A percentile compares a stretch with the other conserved stretches of the same genome.
phyloP scores from a whole-genome alignment of 2,888 invertebrate genomes.

The Trimorus sp. region DNA sequence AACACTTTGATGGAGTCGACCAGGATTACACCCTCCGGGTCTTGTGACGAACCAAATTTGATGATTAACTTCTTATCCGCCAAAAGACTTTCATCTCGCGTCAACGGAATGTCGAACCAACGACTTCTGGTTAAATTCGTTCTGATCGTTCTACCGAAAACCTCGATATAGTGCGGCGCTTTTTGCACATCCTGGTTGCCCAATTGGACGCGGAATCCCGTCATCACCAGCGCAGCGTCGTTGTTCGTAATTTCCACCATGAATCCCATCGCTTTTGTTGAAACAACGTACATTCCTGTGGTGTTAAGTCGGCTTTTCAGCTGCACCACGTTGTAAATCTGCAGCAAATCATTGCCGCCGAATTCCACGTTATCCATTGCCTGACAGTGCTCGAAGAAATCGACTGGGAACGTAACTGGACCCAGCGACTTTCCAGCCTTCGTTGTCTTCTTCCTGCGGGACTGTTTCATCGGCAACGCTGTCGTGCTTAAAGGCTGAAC shows the following conservation, averaged over 20 bases:
- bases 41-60: slow-evolving; percentile 92
- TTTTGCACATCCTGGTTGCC: slow-evolving; percentile 92
- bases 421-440: slow-evolving; percentile 85
- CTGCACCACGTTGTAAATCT: slow-evolving; percentile 93
- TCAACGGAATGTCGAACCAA: slow-evolving; percentile 98
- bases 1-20: slow-evolving; percentile 96
- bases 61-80: slow-evolving; percentile 95
- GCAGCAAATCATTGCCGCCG: slow-evolving; percentile 96
- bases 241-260: slow-evolving; percentile 93
- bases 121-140: slow-evolving; percentile 89
- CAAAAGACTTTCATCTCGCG: slow-evolving; percentile 95
- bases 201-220: slow-evolving; percentile 92
- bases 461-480: slow-evolving; percentile 83
- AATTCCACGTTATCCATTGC: slow-evolving; percentile 96
- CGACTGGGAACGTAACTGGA: slow-evolving; percentile 92
- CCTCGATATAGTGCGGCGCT: slow-evolving; percentile 90
- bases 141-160: slow-evolving; percentile 89
- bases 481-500: slow-evolving; percentile 85
- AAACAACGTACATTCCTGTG: slow-evolving; percentile 94
- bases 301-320: slow-evolving; percentile 95
- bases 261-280: slow-evolving; percentile 95
- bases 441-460: slow-evolving; percentile 84
- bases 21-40: slow-evolving; percentile 94
- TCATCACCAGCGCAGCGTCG: slow-evolving; percentile 94
- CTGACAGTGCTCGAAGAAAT: slow-evolving; percentile 98